Evolutionary conservation across 2,888 invertebrate genomes (phyloP), one percentile per base, ranked within the genome.

Genomic region (Drosophila yooni): DNA sequence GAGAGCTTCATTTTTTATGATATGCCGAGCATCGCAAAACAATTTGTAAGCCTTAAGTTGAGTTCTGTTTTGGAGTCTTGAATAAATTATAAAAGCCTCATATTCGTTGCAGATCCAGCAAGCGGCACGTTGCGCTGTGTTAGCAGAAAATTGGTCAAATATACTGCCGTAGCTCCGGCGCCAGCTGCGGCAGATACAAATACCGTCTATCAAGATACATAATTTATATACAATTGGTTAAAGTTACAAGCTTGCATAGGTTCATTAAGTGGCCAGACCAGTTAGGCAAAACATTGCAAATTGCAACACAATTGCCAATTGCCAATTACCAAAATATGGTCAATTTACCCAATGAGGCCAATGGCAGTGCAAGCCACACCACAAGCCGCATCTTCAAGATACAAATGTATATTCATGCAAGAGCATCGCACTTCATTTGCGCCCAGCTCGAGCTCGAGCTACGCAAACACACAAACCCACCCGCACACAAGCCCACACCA

Each of bases 1-100:
- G 70, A 63, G 67, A 34, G 52, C 53, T 65, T 59, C 59, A 67
- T 63, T 21, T 63, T 76, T 71, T 80, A 76, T 83, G 79, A 74
- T 72, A 81, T 76, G 79, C 70, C 70, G 70, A 79, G 89, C 87
- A 89, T 81, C 86, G 83, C 71, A 81, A 89, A 89, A 87, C 85
- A 86, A 86, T 86, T 89, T 87, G 89, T 87, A 81, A 74, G 82
- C 79, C 81, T 88, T 83, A 76, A 83, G 79, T 68, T 65, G 77
- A 73, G 74, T 76, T 76, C 69, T 61, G 46, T 82, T 70, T 81
- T 81, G 89, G 87, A 84, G 87, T 89, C 84, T 76, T 74, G 89
- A 84, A 85, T 85, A 85, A 89, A 89, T 85, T 85, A 85, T 76
- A 89, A 77, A 89, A 76, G 73, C 79, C 84, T 82, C 82, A 83